Conservation (phyloP, 2,888 invertebrate species). For the Drosophila gaucha region DNA sequence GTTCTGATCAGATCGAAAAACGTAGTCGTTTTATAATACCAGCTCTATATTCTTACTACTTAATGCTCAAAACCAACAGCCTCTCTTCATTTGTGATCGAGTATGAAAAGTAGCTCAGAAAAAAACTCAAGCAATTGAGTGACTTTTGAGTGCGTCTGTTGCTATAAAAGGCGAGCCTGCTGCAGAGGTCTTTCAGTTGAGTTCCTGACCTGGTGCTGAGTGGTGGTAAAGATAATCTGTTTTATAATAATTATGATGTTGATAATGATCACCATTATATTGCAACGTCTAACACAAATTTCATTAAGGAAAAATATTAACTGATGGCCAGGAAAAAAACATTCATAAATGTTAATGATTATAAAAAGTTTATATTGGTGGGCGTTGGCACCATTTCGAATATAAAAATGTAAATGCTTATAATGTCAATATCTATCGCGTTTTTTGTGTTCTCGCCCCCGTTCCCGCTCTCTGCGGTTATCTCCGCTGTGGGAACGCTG, state of each 20-base stretch:
- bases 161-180: neutral
- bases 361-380: conserved; percentile 23
- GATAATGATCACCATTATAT: too few relatives aligned
- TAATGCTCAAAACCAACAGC: neutral
- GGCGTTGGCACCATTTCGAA: conserved; percentile 1
- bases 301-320: too few relatives aligned
- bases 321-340: too few relatives aligned
- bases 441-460: conserved; percentile 36
- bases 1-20: too few relatives aligned
- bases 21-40: too few relatives aligned
- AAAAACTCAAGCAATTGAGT: neutral
- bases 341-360: neutral
- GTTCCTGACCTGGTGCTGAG: too few relatives aligned
- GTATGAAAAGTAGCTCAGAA: neutral
- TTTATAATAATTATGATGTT: too few relatives aligned
- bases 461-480: conserved; percentile 18
- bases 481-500: conserved; percentile 54
- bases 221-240: too few relatives aligned
- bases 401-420: conserved; percentile 42
- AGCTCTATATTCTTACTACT: too few relatives aligned
- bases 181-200: neutral
- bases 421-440: conserved; percentile 44
- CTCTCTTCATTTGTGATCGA: neutral
- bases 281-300: too few relatives aligned
- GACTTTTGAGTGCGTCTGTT: neutral